These are phyloP conservation scores for Rana temporaria DNA, from an alignment of 2,113 vertebrate genomes.

Conservation along the genomic window DNA sequence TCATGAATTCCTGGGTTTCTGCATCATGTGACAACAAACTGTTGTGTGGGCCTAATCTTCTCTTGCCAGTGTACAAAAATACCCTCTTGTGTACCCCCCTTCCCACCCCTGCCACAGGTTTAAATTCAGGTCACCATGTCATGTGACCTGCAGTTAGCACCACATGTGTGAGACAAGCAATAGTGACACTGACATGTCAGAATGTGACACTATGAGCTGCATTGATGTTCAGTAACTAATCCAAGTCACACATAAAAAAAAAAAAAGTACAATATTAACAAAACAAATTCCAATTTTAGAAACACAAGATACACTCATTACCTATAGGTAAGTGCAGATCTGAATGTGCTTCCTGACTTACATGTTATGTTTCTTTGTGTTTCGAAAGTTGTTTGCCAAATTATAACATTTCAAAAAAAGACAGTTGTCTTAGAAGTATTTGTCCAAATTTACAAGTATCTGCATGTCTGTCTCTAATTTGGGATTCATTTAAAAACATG, in stretches of 20 bases:
- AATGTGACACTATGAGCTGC: background rate
- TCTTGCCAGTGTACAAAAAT: constrained; percentile 14
- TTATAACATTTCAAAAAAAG: background rate
- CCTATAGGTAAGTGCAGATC: background rate
- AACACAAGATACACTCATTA: constrained; percentile 8
- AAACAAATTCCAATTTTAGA: constrained; percentile 26
- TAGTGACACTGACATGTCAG: constrained; percentile 11
- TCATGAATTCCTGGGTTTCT: background rate
- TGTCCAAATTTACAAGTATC: no score
- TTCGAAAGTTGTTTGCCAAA: constrained; percentile 16
- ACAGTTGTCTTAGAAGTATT: background rate
- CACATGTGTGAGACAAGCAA: background rate
- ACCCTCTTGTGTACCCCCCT: background rate
- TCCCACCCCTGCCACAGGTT: constrained; percentile 9
- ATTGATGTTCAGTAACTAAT: background rate
- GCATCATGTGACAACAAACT: background rate
- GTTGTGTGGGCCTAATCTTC: background rate
- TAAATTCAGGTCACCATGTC: constrained; percentile 19
- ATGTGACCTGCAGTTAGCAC: constrained; percentile 49
- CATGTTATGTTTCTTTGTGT: background rate
- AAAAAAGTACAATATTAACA: constrained; percentile 4
- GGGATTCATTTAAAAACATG: no score
- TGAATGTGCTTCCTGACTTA: background rate
- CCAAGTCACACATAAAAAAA: background rate
- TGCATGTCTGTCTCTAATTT: background rate